Percentiles rank a stretch among this genome's conserved stretches.
These are phyloP conservation scores for Bufotes viridis DNA, from an alignment of 2,797 vertebrate genomes.

Conservation along the genomic window DNA sequence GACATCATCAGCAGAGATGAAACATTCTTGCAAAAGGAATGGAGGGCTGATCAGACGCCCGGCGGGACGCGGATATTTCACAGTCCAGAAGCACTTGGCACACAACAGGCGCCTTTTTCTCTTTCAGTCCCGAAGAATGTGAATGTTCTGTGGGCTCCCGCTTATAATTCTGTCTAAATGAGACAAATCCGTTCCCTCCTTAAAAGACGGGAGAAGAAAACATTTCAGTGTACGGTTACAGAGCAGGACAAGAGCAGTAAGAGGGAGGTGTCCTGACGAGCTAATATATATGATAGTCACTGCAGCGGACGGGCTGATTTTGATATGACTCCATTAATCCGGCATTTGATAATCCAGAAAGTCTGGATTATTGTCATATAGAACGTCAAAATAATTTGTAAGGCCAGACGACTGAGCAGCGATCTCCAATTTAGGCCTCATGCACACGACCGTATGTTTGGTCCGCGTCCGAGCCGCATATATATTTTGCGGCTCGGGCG, in stretches of 20 bases:
- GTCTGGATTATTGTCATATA: too few species aligned
- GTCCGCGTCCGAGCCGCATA: too few species aligned
- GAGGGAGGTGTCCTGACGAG: neutral
- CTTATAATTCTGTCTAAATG: neutral
- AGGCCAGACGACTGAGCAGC: too few species aligned
- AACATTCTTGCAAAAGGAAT: neutral
- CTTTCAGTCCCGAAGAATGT: constrained; percentile 60
- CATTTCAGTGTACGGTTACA: neutral
- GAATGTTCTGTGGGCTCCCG: neutral
- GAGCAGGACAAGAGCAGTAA: too few species aligned
- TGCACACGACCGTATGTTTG: too few species aligned
- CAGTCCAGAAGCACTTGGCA: constrained; percentile 61
- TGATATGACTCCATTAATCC: too few species aligned
- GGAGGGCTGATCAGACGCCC: constrained; percentile 34
- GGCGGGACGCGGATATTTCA: constrained; percentile 59
- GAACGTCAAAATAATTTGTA: too few species aligned
- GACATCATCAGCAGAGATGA: constrained; percentile 69
- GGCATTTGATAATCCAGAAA: too few species aligned
- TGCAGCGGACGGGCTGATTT: neutral
- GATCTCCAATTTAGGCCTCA: too few species aligned
- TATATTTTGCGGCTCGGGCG: too few species aligned
- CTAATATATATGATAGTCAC: neutral
- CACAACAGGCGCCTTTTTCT: constrained; percentile 42
- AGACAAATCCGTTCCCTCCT: constrained; percentile 2
- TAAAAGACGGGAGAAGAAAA: neutral